phyloP scores from a whole-genome alignment of 2,888 invertebrate species.

The Blastobasis adustella region DNA sequence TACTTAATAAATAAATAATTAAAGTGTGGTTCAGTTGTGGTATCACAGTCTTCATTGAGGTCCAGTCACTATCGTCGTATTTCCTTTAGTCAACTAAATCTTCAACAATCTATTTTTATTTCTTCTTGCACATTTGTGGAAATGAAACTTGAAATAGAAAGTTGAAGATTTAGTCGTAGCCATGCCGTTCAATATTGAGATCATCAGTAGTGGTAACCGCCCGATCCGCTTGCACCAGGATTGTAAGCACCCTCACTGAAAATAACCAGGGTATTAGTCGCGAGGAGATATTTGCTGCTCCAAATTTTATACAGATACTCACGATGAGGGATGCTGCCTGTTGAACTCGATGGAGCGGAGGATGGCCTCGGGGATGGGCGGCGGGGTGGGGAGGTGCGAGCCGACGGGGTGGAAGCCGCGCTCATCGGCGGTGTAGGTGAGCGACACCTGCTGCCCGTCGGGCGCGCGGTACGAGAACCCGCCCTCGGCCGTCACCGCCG shows the following conservation, averaged over 20 bases:
- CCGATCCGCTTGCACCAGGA: conserved; percentile 29
- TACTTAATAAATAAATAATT: conserved; percentile 35
- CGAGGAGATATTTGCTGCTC: no score
- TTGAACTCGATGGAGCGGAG: conserved; percentile 69
- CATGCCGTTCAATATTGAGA: conserved; percentile 30
- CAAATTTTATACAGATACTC: no score
- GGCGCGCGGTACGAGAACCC: conserved; percentile 80
- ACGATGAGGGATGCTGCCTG: conserved; percentile 49
- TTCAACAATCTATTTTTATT: no score
- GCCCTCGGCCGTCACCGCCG: conserved; percentile 76
- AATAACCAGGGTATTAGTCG: conserved; percentile 12
- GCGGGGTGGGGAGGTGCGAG: conserved; percentile 76
- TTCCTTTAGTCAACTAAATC: background rate
- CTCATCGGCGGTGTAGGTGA: conserved; percentile 82
- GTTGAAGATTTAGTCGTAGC: background rate
- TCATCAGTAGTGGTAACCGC: conserved; percentile 57
- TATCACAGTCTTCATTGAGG: conserved; percentile 55
- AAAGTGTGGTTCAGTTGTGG: conserved; percentile 49
- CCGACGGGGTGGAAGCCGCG: conserved; percentile 81
- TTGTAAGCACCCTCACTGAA: conserved; percentile 61
- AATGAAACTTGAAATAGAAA: no score
- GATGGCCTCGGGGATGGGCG: conserved; percentile 68
- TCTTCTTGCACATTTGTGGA: no score
- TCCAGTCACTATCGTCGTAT: conserved; percentile 12
- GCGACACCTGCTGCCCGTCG: conserved; percentile 77